A percentile compares a stretch with the other conserved stretches of the same genome.
Conservation (phyloP, 2,888 invertebrate species). For the Troglohyphantes excavatus region DNA sequence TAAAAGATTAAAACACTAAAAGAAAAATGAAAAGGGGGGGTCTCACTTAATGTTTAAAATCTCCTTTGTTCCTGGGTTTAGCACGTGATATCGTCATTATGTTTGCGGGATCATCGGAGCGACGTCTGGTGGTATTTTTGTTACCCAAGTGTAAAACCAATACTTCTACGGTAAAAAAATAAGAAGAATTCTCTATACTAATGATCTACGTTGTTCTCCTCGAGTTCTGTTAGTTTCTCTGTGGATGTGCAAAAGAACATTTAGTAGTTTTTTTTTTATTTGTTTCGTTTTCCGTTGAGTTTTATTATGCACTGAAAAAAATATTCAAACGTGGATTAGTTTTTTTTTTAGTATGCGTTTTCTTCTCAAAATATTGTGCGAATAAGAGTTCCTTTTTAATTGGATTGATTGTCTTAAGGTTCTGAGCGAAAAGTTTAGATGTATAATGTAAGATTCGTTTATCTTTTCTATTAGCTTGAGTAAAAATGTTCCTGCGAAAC, state of each 20-base stretch:
- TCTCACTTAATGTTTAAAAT: conserved; percentile 60
- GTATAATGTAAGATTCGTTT: no score
- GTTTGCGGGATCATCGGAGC: conserved; percentile 36
- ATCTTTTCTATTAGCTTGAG: no score
- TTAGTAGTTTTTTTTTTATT: conserved; percentile 32
- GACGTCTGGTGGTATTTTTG: conserved; percentile 52
- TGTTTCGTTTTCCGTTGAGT: conserved; percentile 35
- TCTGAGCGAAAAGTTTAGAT: no score
- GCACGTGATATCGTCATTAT: conserved; percentile 74
- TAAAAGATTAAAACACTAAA: conserved; percentile 61
- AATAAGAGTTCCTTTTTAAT: conserved; percentile 13
- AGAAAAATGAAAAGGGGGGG: conserved; percentile 25
- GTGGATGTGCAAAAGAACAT: conserved; percentile 23
- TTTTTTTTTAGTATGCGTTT: not conserved
- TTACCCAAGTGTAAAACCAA: conserved; percentile 56
- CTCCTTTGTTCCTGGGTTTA: conserved; percentile 53
- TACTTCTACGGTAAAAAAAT: conserved; percentile 37
- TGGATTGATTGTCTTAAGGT: conserved; percentile 11
- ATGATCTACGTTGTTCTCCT: conserved; percentile 48
- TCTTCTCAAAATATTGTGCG: conserved; percentile 9
- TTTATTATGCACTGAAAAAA: conserved; percentile 25
- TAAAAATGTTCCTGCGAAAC: no score
- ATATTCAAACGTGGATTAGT: not conserved
- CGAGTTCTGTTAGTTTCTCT: conserved; percentile 16
- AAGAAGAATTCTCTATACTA: conserved; percentile 43